A percentile compares a stretch with the other conserved stretches of the same genome.
Evolutionary conservation across 2,113 vertebrate genomes (phyloP).

Genomic region (Neodontobutis hainanensis): DNA sequence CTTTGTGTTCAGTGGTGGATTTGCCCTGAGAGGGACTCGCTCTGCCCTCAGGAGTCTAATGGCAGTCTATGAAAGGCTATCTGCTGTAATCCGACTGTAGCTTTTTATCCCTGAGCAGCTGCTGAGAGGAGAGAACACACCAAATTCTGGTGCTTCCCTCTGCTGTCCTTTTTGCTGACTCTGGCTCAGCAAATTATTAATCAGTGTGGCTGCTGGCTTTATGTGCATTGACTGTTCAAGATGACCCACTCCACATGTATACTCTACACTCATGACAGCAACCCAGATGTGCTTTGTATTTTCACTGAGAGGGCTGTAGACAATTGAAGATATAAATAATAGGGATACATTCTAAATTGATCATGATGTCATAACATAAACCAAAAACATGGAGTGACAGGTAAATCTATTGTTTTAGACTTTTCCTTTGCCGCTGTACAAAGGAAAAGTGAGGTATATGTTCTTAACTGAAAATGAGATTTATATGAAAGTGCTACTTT

Average conservation of each 20-base stretch:
- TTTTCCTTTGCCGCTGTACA: too few relatives aligned
- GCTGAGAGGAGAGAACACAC: conserved; percentile 30
- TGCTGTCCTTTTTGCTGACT: conserved; percentile 1
- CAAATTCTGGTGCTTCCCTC: conserved; percentile 29
- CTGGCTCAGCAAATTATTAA: conserved; percentile 26
- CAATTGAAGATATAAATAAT: too few relatives aligned
- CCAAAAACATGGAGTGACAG: too few relatives aligned
- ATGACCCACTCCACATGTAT: conserved; percentile 1
- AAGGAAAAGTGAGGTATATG: too few relatives aligned
- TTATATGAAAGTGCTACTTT: too few relatives aligned
- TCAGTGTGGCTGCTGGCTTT: conserved; percentile 13
- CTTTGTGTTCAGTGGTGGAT: neutral
- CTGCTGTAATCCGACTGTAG: conserved; percentile 31
- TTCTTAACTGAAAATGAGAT: too few relatives aligned
- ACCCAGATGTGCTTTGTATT: neutral
- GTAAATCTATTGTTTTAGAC: too few relatives aligned
- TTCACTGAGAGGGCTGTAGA: neutral
- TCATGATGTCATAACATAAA: too few relatives aligned
- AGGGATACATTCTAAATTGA: too few relatives aligned
- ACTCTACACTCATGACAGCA: neutral
- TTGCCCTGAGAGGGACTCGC: conserved; percentile 21
- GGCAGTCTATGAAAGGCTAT: conserved; percentile 31
- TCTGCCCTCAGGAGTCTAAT: conserved; percentile 13
- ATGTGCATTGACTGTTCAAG: conserved; percentile 27
- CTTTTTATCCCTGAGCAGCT: conserved; percentile 38